Percentiles rank a stretch among this genome's conserved stretches.
These are phyloP conservation scores for Corythornis vintsioides DNA, from an alignment of 2,113 vertebrate species.

Conservation along the genomic window DNA sequence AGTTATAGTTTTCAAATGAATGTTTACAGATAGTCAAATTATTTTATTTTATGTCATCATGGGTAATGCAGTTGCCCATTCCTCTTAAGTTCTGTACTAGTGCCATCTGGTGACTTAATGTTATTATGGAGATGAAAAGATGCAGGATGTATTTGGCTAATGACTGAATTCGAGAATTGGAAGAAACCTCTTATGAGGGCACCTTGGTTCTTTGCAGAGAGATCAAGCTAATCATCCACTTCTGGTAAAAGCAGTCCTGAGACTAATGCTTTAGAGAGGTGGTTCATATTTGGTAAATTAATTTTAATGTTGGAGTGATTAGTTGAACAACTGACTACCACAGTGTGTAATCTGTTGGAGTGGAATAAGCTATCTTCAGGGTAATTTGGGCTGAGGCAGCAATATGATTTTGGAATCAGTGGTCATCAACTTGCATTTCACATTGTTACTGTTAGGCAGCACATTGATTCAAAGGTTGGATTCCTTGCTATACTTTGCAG, in stretches of 20 bases:
- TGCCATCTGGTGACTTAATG: constrained; percentile 43
- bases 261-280: neutral
- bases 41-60: neutral
- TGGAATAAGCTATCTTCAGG: neutral
- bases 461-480: neutral
- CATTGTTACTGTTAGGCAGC: neutral
- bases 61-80: neutral
- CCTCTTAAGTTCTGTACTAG: neutral
- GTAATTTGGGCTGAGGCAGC: neutral
- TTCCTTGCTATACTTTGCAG: neutral
- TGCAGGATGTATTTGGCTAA: neutral
- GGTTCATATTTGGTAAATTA: neutral
- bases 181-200: neutral
- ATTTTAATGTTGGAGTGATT: neutral
- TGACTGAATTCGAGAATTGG: fast-evolving
- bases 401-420: neutral
- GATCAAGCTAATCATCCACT: neutral
- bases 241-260: neutral
- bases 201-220: neutral
- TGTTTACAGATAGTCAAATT: fast-evolving
- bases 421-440: neutral
- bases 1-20: neutral
- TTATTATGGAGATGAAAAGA: neutral
- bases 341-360: neutral
- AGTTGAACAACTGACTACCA: neutral